phyloP scores from a whole-genome alignment of 2,113 vertebrate genomes.

The Myrmecophaga tridactyla region DNA sequence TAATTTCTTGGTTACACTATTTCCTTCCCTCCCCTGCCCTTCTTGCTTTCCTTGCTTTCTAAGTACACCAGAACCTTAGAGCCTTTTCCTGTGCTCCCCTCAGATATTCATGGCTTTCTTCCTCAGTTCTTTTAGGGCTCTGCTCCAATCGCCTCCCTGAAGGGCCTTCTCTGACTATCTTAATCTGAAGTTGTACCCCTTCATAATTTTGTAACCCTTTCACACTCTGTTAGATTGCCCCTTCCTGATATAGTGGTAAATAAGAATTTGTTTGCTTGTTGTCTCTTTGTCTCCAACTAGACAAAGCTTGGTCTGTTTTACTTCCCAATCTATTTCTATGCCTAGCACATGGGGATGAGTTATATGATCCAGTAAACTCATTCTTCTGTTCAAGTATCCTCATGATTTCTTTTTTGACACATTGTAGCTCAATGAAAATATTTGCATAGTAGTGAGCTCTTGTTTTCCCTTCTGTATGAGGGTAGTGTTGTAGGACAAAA shows the following conservation, averaged over 20 bases:
- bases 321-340: constrained; percentile 21
- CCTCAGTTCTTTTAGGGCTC: background rate
- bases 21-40: background rate
- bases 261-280: background rate
- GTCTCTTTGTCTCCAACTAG: background rate
- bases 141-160: background rate
- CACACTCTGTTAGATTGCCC: background rate
- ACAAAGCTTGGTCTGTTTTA: constrained; percentile 21
- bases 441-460: background rate
- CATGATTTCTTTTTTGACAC: background rate
- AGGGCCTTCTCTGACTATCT: background rate
- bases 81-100: background rate
- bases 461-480: background rate
- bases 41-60: background rate
- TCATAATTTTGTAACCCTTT: background rate
- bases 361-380: constrained; percentile 11
- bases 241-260: background rate
- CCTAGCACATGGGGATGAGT: background rate
- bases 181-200: background rate
- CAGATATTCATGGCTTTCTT: background rate
- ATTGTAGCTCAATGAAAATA: background rate
- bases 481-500: background rate
- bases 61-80: background rate
- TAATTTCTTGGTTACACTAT: too few species aligned
- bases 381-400: constrained; percentile 21